Conservation (phyloP, 2,888 invertebrate species). For the Cynaeus angustus region DNA sequence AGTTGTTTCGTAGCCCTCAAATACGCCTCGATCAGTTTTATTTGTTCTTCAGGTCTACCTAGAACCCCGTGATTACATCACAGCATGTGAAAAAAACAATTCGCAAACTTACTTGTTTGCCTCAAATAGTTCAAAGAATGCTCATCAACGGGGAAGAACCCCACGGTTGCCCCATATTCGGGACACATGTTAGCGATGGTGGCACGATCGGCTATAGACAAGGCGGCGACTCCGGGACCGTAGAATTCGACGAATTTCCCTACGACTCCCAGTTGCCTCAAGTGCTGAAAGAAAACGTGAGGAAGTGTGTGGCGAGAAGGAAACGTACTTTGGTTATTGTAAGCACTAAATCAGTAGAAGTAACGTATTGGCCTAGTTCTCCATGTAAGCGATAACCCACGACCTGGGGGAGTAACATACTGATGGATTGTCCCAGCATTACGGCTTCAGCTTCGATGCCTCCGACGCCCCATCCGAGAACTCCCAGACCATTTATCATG, state of each 20-base stretch:
- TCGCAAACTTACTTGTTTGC: constrained; percentile 81
- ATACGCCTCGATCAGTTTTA: constrained; percentile 86
- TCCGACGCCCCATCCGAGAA: constrained; percentile 97
- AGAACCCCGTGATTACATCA: constrained; percentile 50
- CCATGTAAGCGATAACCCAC: constrained; percentile 95
- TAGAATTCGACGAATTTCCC: constrained; percentile 99
- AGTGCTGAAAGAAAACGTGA: constrained; percentile 70
- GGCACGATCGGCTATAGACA: constrained; percentile 97
- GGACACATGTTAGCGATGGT: constrained; percentile 99
- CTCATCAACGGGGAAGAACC: constrained; percentile 93
- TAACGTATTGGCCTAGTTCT: constrained; percentile 85
- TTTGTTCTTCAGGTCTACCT: constrained; percentile 88
- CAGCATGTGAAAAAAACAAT: no score
- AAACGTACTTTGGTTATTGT: constrained; percentile 93
- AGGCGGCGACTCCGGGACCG: constrained; percentile 91
- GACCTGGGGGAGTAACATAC: constrained; percentile 96
- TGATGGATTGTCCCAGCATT: constrained; percentile 98
- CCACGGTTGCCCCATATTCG: constrained; percentile 97
- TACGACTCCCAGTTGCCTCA: constrained; percentile 95
- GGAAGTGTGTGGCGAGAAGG: no score
- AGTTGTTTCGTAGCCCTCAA: constrained; percentile 87
- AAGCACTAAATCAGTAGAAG: constrained; percentile 97
- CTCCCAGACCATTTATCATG: constrained; percentile 98
- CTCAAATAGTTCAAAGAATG: constrained; percentile 86
- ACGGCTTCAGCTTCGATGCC: constrained; percentile 99